Base-by-base conservation (phyloP, 2,888 invertebrate species). In the Lottia gigantea region DNA sequence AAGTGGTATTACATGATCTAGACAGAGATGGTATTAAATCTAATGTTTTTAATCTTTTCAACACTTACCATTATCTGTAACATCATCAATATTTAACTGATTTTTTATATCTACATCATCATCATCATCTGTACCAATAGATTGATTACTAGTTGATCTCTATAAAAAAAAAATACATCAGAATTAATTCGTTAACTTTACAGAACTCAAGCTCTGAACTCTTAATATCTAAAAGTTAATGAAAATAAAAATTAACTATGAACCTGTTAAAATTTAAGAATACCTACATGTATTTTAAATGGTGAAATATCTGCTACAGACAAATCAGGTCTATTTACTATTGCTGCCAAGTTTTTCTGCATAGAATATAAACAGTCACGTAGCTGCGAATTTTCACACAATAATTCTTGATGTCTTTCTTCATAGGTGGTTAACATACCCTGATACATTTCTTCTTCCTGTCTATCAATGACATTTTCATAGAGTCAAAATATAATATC, bases 371-470 rank as follows among this genome's bases (percentile, higher is more conserved):
- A 74, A 74, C 83, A 83, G 71, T 85, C 82, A 7, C 86, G 74
- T 40, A 86, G 76, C 12, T 83, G 83, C 23, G 76, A 75, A 74
- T 86, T 87, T 75, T 87, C 87, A 63, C 82, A 77, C 70, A 83
- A 73, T 67, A 87, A 71, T 66, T 84, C 82, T 71, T 81, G 78
- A 69, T 85, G 85, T 64, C 82, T 82, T 19, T 82, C 83, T 71
- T 87, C 87, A 75, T 84, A 85, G 72, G 81, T 83, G 16, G 71
- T 68, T 55, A 87, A 80, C 71, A 87, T 70, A 7, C 78, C 25
- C 66, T 82, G 82, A 74, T 85, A 85, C 82, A 86, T 79, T 71
- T 86, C 86, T 63, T 82, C 83, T 65, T 86, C 84, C 40, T 84
- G 80, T 74, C 84, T 83, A 72, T 11, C 72, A 73, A 19, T 7